phyloP scores from a whole-genome alignment of 2,797 vertebrate genomes.

The Dermochelys coriacea region DNA sequence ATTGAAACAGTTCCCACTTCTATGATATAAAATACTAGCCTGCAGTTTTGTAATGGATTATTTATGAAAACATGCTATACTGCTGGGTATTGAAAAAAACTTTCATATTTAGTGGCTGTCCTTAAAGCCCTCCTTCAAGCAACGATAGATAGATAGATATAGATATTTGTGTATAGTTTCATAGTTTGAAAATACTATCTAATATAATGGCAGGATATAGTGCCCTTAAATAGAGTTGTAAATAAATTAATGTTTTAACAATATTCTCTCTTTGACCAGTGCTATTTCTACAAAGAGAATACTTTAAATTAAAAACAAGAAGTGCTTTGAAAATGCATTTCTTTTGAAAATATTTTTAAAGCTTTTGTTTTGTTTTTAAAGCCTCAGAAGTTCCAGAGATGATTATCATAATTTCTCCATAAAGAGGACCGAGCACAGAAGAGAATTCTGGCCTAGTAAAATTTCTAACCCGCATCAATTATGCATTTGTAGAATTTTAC shows the following conservation, averaged over 20 bases:
- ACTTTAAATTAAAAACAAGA: neutral
- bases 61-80: conserved; percentile 5
- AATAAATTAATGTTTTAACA: neutral
- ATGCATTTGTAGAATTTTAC: neutral
- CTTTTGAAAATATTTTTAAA: neutral
- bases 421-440: neutral
- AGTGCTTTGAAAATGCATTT: neutral
- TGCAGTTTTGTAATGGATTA: conserved; percentile 18
- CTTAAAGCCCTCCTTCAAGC: neutral
- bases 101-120: neutral
- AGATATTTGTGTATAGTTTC: neutral
- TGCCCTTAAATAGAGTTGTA: neutral
- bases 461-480: neutral
- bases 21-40: neutral
- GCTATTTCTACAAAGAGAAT: neutral
- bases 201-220: neutral
- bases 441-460: neutral
- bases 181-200: neutral
- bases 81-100: neutral
- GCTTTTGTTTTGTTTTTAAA: neutral
- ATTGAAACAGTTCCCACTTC: neutral
- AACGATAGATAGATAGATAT: neutral
- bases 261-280: neutral
- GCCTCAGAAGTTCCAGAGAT: neutral
- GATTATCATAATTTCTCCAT: neutral